Evolutionary conservation across 2,113 vertebrate genomes (phyloP).

Genomic region (Mastomys natalensis): DNA sequence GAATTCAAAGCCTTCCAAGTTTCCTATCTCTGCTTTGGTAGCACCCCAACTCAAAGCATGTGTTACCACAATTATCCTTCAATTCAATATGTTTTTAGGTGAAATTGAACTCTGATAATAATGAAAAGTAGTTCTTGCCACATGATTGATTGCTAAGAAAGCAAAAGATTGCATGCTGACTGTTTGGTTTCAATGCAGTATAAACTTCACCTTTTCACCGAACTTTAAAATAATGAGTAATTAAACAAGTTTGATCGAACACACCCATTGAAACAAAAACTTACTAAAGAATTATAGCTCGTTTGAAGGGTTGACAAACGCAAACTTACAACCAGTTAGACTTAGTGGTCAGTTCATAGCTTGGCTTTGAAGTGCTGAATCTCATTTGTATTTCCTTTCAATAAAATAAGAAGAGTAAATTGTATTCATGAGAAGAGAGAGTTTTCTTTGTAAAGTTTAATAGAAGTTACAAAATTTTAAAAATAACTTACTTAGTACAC

Average conservation of each 20-base stretch:
- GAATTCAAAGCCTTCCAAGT: background rate
- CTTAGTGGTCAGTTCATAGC: background rate
- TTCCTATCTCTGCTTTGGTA: background rate
- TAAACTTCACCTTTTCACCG: background rate
- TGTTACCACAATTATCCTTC: background rate
- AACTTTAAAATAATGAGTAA: background rate
- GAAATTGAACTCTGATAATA: background rate
- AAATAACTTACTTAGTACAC: background rate
- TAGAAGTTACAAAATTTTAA: background rate
- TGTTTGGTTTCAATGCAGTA: background rate
- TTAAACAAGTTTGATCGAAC: background rate
- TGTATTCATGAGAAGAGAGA: background rate
- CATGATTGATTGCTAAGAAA: background rate
- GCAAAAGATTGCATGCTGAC: background rate
- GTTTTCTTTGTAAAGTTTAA: background rate
- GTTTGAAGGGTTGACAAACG: background rate
- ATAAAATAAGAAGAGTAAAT: background rate
- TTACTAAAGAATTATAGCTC: background rate
- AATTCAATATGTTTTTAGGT: background rate
- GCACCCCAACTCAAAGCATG: background rate
- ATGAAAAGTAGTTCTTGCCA: background rate
- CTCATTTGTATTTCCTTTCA: background rate
- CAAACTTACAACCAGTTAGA: background rate
- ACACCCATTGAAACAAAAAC: background rate
- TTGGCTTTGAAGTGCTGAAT: no score